Evolutionary conservation across 2,888 invertebrate species (phyloP).

Genomic region (Trisateles emortualis): DNA sequence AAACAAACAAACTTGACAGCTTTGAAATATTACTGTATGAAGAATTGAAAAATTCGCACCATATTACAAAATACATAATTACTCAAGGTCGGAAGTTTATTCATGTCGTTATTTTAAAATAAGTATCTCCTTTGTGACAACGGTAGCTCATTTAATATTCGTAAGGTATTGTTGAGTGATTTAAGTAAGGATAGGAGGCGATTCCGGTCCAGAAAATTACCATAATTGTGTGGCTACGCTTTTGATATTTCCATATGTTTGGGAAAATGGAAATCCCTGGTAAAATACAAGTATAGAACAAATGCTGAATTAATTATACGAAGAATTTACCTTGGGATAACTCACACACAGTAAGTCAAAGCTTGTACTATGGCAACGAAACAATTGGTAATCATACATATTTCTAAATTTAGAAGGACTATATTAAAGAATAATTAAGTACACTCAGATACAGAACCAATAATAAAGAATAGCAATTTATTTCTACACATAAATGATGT

Average conservation of each 20-base stretch:
- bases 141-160: conserved; percentile 35
- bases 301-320: background rate
- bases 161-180: conserved; percentile 28
- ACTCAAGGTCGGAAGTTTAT: conserved; percentile 27
- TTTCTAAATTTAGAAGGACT: too few relatives aligned
- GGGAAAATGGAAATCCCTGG: conserved; percentile 22
- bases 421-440: too few relatives aligned
- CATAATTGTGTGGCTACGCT: conserved; percentile 30
- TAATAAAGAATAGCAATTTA: too few relatives aligned
- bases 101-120: conserved; percentile 25
- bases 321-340: too few relatives aligned
- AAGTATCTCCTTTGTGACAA: conserved; percentile 21
- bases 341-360: too few relatives aligned
- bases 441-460: too few relatives aligned
- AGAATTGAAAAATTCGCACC: background rate
- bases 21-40: background rate
- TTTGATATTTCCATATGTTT: conserved; percentile 24
- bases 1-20: too few relatives aligned
- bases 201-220: conserved; percentile 29
- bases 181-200: conserved; percentile 30
- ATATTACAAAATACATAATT: conserved; percentile 16
- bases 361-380: too few relatives aligned
- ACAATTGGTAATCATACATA: too few relatives aligned
- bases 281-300: conserved; percentile 1
- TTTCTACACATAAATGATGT: too few relatives aligned